These are phyloP conservation scores for Drosophila aldrichi DNA, from an alignment of 2,888 invertebrate species.

Conservation along the genomic window DNA sequence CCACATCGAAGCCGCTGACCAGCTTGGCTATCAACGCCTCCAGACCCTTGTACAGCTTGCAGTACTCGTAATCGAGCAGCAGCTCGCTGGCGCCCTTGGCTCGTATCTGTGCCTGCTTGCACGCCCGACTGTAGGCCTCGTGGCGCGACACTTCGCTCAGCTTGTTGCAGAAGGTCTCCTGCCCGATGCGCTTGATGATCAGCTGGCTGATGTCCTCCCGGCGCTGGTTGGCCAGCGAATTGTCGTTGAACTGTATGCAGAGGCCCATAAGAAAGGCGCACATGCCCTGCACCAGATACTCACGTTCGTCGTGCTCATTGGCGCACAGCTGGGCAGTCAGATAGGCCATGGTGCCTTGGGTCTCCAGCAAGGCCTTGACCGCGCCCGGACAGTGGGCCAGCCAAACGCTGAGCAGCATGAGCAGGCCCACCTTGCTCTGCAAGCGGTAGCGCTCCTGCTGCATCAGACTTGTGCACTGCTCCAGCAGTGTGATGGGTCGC, in stretches of 20 bases:
- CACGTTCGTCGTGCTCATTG: constrained; percentile 96
- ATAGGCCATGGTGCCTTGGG: constrained; percentile 93
- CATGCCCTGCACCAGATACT: constrained; percentile 94
- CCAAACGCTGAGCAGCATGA: constrained; percentile 97
- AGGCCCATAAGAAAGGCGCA: constrained; percentile 97
- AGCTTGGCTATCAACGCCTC: constrained; percentile 88
- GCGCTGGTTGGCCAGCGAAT: constrained; percentile 90
- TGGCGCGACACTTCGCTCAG: constrained; percentile 94
- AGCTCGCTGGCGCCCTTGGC: constrained; percentile 92
- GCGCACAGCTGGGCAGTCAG: constrained; percentile 92
- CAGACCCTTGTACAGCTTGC: constrained; percentile 93
- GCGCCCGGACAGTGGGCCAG: constrained; percentile 92
- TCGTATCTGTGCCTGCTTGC: constrained; percentile 96
- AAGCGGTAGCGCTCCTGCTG: constrained; percentile 89
- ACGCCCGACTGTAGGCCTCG: constrained; percentile 95
- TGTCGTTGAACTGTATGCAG: constrained; percentile 95
- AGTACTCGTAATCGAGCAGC: constrained; percentile 97
- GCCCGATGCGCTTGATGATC: constrained; percentile 94
- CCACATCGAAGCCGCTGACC: constrained; percentile 86
- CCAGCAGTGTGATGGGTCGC: constrained; percentile 94
- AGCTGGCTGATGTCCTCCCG: constrained; percentile 91
- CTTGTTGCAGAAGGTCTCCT: constrained; percentile 94
- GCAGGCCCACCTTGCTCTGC: constrained; percentile 94
- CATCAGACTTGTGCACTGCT: constrained; percentile 93
- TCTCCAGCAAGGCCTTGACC: constrained; percentile 92